A percentile compares a stretch with the other conserved stretches of the same genome.
Evolutionary conservation across 1,140 invertebrate genomes (phyloP).

Genomic region (Battus philenor): DNA sequence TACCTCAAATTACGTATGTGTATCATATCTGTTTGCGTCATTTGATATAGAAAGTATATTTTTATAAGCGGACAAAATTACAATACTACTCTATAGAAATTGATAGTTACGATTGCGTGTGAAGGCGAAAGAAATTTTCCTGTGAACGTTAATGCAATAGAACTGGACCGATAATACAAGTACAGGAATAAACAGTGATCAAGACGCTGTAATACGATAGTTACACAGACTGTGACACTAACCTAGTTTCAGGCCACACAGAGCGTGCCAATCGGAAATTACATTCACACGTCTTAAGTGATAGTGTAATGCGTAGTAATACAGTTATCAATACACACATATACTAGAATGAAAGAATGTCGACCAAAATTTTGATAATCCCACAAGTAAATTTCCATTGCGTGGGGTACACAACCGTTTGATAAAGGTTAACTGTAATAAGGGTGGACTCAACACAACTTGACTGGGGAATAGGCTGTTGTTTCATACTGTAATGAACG

Average conservation of each 20-base stretch:
- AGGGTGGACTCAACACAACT: background rate
- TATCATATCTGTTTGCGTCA: slow-evolving; percentile 10
- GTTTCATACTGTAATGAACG: too few species aligned
- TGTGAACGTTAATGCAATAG: slow-evolving; percentile 1
- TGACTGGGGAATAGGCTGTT: too few species aligned
- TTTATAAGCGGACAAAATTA: slow-evolving; percentile 17
- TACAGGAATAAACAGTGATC: slow-evolving; percentile 44
- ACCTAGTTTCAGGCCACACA: too few species aligned
- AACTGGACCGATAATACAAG: slow-evolving; percentile 26
- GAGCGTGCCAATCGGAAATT: too few species aligned
- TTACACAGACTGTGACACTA: background rate
- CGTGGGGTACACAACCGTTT: too few species aligned
- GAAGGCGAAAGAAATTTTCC: background rate
- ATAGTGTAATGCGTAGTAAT: too few species aligned
- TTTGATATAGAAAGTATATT: slow-evolving; percentile 16
- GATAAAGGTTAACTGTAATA: too few species aligned
- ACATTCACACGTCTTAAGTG: too few species aligned
- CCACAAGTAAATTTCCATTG: too few species aligned
- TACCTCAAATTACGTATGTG: slow-evolving; percentile 15
- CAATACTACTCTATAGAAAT: slow-evolving; percentile 9
- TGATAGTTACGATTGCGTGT: slow-evolving; percentile 4
- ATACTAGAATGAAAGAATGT: too few species aligned
- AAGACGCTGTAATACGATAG: background rate
- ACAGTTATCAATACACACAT: slow-evolving; percentile 20
- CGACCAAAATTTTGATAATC: too few species aligned